phyloP scores from a whole-genome alignment of 92 coral and sea anemone species.

The Galaxea fascicularis region DNA sequence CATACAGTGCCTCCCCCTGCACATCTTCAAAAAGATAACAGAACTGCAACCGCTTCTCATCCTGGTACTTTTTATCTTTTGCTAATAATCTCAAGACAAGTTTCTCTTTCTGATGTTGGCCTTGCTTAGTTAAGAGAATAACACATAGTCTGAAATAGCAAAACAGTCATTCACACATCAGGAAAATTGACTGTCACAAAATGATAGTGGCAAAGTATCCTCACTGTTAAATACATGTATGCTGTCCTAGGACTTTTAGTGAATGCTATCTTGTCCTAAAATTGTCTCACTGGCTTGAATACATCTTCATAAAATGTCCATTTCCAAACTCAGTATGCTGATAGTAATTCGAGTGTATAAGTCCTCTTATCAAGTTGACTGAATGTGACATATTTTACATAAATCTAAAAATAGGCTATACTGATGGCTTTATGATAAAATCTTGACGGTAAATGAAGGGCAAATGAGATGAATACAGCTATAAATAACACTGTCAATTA shows the following conservation, averaged over 20 bases:
- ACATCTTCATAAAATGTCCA: no score
- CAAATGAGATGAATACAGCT: no score
- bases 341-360: no score
- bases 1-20: slow-evolving; percentile 65
- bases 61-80: slow-evolving; percentile 54
- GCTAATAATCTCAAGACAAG: slow-evolving; percentile 65
- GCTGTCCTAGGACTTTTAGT: no score
- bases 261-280: no score
- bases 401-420: no score
- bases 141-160: slow-evolving; percentile 79
- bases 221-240: neutral
- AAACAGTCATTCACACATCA: neutral
- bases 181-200: neutral
- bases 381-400: no score
- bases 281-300: no score
- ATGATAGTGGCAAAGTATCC: neutral
- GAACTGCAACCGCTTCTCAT: slow-evolving; percentile 74
- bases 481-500: slow-evolving; percentile 1
- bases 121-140: slow-evolving; percentile 75
- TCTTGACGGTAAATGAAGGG: no score
- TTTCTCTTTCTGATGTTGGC: slow-evolving; percentile 64
- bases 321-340: no score
- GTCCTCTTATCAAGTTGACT: no score
- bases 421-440: no score
- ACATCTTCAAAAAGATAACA: slow-evolving; percentile 77